A percentile compares a stretch with the other conserved stretches of the same genome.
These are phyloP conservation scores for Triplophysa yarkandensis DNA, from an alignment of 2,797 vertebrate genomes.

Conservation along the genomic window DNA sequence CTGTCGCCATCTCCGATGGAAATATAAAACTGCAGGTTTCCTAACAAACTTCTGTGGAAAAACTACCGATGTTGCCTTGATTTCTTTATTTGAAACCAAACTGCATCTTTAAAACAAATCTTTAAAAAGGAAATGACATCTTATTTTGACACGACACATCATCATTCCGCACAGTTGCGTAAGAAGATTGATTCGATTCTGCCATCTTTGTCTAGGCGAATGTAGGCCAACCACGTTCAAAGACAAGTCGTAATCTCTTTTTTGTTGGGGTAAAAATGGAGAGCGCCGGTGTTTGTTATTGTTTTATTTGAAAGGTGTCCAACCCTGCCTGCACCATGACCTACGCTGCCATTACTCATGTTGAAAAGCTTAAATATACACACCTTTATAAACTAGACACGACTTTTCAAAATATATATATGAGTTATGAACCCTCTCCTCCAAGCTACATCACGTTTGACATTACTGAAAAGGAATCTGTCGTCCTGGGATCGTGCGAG, in stretches of 20 bases:
- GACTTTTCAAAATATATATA: conserved; percentile 72
- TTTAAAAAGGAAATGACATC: conserved; percentile 19
- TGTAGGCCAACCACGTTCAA: conserved; percentile 29
- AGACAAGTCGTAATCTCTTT: conserved; percentile 41
- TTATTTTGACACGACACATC: not conserved
- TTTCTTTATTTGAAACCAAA: too few relatives aligned
- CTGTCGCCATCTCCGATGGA: too few relatives aligned
- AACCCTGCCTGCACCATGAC: conserved; percentile 57
- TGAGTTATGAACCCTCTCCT: conserved; percentile 67
- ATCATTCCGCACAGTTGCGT: conserved; percentile 37
- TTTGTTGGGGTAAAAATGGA: conserved; percentile 22
- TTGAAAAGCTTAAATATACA: conserved; percentile 73
- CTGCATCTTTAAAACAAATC: too few relatives aligned
- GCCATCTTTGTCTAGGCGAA: conserved; percentile 10
- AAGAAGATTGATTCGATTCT: conserved; percentile 37
- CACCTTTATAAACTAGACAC: conserved; percentile 64
- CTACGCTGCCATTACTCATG: conserved; percentile 70
- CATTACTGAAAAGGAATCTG: conserved; percentile 59
- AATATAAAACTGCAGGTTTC: too few relatives aligned
- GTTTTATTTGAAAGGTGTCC: conserved; percentile 65
- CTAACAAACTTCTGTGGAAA: too few relatives aligned
- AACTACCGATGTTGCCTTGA: too few relatives aligned
- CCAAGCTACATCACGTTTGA: conserved; percentile 63
- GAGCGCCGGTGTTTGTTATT: conserved; percentile 51
- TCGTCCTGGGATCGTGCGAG: conserved; percentile 55